Evolutionary conservation across 2,797 vertebrate species (phyloP).

Genomic region (Gouania willdenowi): DNA sequence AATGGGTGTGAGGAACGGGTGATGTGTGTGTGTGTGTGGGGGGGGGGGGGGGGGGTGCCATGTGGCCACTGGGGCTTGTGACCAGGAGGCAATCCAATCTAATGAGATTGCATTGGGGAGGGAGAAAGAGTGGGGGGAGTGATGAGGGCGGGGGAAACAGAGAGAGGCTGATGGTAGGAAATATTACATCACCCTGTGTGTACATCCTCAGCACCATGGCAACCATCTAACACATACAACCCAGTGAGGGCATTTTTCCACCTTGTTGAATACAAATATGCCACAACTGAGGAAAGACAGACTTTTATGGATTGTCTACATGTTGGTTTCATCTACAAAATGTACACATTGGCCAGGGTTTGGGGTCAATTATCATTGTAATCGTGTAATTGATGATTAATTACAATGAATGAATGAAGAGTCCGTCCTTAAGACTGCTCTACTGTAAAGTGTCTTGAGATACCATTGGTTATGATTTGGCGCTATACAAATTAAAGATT

Average conservation of each 20-base stretch:
- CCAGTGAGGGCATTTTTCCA: slow-evolving; percentile 45
- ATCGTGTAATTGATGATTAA: too few relatives aligned
- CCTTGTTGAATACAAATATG: slow-evolving; percentile 34
- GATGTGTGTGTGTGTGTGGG: not conserved
- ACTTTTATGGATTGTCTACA: slow-evolving; percentile 66
- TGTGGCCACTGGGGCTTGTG: slow-evolving; percentile 62
- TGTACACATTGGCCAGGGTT: slow-evolving; percentile 42
- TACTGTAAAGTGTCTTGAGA: too few relatives aligned
- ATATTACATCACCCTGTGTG: slow-evolving; percentile 63
- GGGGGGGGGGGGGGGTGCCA: slow-evolving; percentile 24
- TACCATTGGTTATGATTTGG: too few relatives aligned
- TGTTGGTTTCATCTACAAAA: slow-evolving; percentile 34
- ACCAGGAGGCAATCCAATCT: slow-evolving; percentile 67
- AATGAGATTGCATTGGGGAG: slow-evolving; percentile 63
- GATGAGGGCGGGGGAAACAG: slow-evolving; percentile 26
- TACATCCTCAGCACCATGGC: slow-evolving; percentile 51
- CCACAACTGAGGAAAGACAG: slow-evolving; percentile 4
- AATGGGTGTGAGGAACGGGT: slow-evolving; percentile 34
- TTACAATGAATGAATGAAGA: too few relatives aligned
- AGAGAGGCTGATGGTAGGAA: slow-evolving; percentile 22
- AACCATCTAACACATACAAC: slow-evolving; percentile 44
- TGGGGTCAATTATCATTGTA: too few relatives aligned
- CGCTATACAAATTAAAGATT: too few relatives aligned
- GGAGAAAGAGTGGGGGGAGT: slow-evolving; percentile 45
- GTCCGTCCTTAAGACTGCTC: too few relatives aligned